These are phyloP conservation scores for Aethes cnicana DNA, from an alignment of 2,888 invertebrate genomes.

Conservation along the genomic window DNA sequence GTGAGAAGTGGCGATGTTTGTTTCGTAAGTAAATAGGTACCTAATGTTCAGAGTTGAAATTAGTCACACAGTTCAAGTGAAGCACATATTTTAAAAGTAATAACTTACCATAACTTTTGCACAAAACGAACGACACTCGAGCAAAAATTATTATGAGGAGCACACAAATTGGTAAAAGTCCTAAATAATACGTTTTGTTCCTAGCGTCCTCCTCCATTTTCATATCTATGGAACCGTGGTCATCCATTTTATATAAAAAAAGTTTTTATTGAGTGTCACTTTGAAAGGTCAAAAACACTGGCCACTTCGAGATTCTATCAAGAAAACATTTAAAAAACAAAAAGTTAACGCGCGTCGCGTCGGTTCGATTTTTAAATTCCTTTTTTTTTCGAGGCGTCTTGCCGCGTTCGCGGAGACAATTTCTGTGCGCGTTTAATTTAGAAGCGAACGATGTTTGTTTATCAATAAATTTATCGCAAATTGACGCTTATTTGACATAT, in stretches of 20 bases:
- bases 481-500: conserved; percentile 13
- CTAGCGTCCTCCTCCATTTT: conserved; percentile 9
- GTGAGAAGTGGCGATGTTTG: no score
- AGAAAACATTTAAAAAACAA: not conserved
- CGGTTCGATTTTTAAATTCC: conserved; percentile 1
- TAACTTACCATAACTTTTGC: conserved; percentile 57
- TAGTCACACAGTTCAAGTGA: not conserved
- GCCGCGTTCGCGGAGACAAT: conserved; percentile 6
- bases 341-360: not conserved
- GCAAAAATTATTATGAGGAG: conserved; percentile 42
- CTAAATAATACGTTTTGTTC: conserved; percentile 34
- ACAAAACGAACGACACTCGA: conserved; percentile 61
- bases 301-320: not conserved
- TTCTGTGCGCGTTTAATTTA: not conserved
- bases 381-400: not conserved
- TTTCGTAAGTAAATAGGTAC: no score
- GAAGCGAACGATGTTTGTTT: conserved; percentile 9
- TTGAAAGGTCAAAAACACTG: not conserved
- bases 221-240: conserved; percentile 12
- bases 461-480: conserved; percentile 23
- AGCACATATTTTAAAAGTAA: not conserved
- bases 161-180: conserved; percentile 51
- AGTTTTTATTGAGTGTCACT: not conserved
- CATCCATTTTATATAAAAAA: conserved; percentile 16
- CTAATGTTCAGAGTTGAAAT: no score